A percentile compares a stretch with the other conserved stretches of the same genome.
phyloP scores from a whole-genome alignment of 2,797 vertebrate genomes.

The Otolemur crassicaudatus region DNA sequence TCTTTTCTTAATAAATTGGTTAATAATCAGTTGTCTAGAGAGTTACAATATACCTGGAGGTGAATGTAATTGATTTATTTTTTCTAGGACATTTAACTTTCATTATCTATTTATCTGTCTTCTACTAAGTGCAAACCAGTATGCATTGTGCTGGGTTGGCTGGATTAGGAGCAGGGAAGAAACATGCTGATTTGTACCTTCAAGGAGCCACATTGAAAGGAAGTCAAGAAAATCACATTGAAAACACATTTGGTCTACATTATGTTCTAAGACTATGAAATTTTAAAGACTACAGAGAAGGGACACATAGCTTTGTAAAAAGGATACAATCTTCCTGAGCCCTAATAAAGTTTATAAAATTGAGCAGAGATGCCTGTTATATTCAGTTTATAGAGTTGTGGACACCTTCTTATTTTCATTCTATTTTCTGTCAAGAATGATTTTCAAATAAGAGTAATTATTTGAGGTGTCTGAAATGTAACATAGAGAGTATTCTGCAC shows the following conservation, averaged over 20 bases:
- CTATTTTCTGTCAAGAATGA: background rate
- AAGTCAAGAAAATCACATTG: background rate
- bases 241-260: background rate
- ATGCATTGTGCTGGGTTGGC: background rate
- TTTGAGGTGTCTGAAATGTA: background rate
- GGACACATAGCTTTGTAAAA: background rate
- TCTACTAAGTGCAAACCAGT: background rate
- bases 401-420: background rate
- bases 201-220: background rate
- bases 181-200: background rate
- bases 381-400: background rate
- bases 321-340: background rate
- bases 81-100: background rate
- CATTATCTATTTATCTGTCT: background rate
- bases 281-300: background rate
- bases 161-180: background rate
- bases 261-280: background rate
- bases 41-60: background rate
- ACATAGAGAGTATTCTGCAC: background rate
- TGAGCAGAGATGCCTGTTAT: background rate
- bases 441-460: slow-evolving; percentile 26
- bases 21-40: background rate
- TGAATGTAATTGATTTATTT: slow-evolving; percentile 41
- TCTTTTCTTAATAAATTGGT: slow-evolving; percentile 24
- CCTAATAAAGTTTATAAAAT: slow-evolving; percentile 13